Base-by-base conservation (phyloP, 1,140 invertebrate species). In the Odontomachus brunneus region DNA sequence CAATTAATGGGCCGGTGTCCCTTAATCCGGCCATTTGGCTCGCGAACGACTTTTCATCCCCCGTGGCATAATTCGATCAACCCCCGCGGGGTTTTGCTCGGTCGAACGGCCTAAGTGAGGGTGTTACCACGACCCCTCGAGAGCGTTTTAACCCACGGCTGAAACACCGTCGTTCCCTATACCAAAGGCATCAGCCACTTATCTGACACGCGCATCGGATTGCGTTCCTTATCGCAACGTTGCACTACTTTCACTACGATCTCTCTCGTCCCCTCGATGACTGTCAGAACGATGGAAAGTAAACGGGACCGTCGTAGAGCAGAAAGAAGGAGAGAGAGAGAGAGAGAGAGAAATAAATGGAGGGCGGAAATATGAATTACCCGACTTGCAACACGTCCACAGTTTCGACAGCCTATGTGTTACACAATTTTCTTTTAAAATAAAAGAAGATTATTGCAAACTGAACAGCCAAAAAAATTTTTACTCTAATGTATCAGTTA, bases 151-250 rank as follows among this genome's bases (percentile, higher is more conserved):
- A 89, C 91, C 91, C 90, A 89, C 83, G 84, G 71, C 73, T 87
- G 85, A 87, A 83, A 88, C 87, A 80, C 71, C 87, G 66, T 69
- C 85, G 85, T 87, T 89, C 86, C 84, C 91, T 84, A 83, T 86
- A 88, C 89, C 89, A 87, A 89, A 92, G 90, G 91, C 92, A 93
- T 93, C 93, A 92, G 91, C 91, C 89, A 93, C 93, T 94, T 94
- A 94, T 94, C 93, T 94, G 93, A 93, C 93, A 94, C 93, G 93
- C 93, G 93, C 93, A 94, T 94, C 93, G 93, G 93, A 94, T 94
- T 94, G 92, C 92, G 92, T 93, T 91, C 89, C 93, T 94, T 94
- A 94, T 94, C 93, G 91, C 88, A 71, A 67, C 82, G 89, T 87
- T 93, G 92, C 93, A 92, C 92, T 93, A 93, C 93, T 94, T 94